Conservation (phyloP, 2,888 invertebrate genomes). For the Heliconius sara region DNA sequence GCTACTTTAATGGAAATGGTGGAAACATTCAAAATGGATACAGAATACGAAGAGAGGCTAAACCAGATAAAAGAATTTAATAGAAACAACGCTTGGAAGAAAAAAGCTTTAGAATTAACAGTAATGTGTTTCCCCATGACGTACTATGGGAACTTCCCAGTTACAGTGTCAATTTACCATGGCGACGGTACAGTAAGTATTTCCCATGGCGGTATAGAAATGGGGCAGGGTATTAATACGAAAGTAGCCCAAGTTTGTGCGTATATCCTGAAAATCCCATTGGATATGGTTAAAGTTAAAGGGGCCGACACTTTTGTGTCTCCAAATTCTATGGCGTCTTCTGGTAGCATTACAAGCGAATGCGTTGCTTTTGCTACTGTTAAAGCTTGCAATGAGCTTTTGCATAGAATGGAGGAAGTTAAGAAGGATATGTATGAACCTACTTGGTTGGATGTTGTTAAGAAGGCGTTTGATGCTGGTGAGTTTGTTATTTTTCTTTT, state of each 20-base stretch:
- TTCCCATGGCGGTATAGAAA: slow-evolving; percentile 88
- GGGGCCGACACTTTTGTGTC: slow-evolving; percentile 86
- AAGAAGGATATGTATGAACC: slow-evolving; percentile 69
- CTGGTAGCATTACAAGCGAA: slow-evolving; percentile 90
- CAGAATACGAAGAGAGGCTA: slow-evolving; percentile 82
- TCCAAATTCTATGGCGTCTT: slow-evolving; percentile 87
- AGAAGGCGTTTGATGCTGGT: slow-evolving; percentile 76
- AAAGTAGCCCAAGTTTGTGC: slow-evolving; percentile 89
- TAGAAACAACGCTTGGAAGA: slow-evolving; percentile 88
- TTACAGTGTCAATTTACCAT: slow-evolving; percentile 86
- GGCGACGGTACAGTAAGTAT: slow-evolving; percentile 87
- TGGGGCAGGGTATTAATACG: slow-evolving; percentile 90
- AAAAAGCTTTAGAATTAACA: slow-evolving; percentile 85
- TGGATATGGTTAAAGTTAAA: slow-evolving; percentile 85
- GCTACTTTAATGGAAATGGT: slow-evolving; percentile 76
- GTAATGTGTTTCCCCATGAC: slow-evolving; percentile 86
- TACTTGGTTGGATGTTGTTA: slow-evolving; percentile 80
- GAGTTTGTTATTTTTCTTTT: slow-evolving; percentile 15
- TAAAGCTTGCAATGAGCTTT: slow-evolving; percentile 79
- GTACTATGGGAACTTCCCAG: slow-evolving; percentile 81
- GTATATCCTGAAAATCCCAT: slow-evolving; percentile 85
- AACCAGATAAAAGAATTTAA: slow-evolving; percentile 83
- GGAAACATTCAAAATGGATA: slow-evolving; percentile 82
- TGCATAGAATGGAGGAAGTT: slow-evolving; percentile 73
- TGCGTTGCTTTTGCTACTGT: slow-evolving; percentile 84